phyloP scores from a whole-genome alignment of 35 echinoderm and acorn worm species.

The Hemicentrotus pulcherrimus region DNA sequence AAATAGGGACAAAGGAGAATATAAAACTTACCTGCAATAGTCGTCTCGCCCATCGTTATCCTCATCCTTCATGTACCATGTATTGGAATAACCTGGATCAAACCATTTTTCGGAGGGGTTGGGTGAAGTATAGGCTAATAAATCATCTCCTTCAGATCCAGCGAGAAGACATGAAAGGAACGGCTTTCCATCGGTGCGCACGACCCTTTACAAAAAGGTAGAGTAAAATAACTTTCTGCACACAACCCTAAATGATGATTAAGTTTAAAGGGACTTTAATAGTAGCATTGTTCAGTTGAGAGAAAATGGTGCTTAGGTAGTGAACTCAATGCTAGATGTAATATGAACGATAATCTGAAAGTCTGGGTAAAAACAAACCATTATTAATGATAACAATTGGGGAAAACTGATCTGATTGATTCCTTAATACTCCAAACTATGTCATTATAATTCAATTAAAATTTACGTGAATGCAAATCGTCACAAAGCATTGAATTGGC shows the following conservation, averaged over 20 bases:
- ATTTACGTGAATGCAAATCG: too few relatives aligned
- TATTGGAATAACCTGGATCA: conserved; percentile 75
- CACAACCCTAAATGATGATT: neutral
- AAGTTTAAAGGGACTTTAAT: neutral
- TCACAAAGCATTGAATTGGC: too few relatives aligned
- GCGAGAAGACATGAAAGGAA: conserved; percentile 83
- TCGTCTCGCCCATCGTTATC: conserved; percentile 91
- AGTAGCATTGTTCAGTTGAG: too few relatives aligned
- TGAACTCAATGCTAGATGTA: too few relatives aligned
- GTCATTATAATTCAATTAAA: too few relatives aligned
- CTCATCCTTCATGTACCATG: conserved; percentile 95
- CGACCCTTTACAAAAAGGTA: conserved; percentile 37
- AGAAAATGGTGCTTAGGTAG: too few relatives aligned
- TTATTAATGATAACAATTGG: too few relatives aligned
- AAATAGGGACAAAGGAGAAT: neutral
- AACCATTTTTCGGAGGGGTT: conserved; percentile 48
- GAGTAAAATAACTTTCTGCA: neutral
- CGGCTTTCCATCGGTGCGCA: neutral
- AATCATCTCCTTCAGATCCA: conserved; percentile 58
- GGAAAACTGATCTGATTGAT: too few relatives aligned
- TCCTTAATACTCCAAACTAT: too few relatives aligned
- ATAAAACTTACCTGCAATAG: conserved; percentile 75
- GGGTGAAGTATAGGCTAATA: conserved; percentile 59
- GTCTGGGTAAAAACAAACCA: too few relatives aligned
- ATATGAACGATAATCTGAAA: too few relatives aligned